Conservation (phyloP, 2,113 vertebrate species). For the Sclerurus mexicanus region DNA sequence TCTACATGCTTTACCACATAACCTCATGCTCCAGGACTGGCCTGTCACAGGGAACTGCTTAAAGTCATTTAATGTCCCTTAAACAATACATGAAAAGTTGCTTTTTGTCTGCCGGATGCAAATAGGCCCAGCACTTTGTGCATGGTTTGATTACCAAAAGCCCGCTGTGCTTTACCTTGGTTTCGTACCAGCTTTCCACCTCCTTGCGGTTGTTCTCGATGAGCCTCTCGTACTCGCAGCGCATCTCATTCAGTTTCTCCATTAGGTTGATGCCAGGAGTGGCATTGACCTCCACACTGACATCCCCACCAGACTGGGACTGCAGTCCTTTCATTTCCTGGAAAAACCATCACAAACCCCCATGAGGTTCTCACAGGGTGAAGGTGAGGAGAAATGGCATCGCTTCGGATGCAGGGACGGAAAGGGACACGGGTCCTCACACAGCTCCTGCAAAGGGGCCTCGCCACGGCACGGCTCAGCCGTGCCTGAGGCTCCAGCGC, state of each 20-base stretch:
- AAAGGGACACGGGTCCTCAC: background rate
- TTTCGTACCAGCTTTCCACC: conserved; percentile 81
- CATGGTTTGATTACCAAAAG: background rate
- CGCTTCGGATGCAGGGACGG: background rate
- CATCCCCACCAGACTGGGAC: conserved; percentile 64
- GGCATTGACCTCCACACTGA: conserved; percentile 86
- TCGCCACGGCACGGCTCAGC: background rate
- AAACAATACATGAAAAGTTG: background rate
- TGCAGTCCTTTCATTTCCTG: conserved; percentile 68
- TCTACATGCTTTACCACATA: background rate
- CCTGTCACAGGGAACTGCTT: background rate
- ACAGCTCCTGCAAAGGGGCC: background rate
- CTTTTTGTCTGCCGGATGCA: background rate
- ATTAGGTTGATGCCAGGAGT: conserved; percentile 76
- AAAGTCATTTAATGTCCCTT: background rate
- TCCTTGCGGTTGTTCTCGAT: conserved; percentile 77
- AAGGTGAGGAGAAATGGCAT: background rate
- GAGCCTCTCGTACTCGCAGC: conserved; percentile 80
- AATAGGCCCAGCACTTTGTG: background rate
- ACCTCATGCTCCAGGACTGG: background rate
- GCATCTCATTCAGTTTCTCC: conserved; percentile 72
- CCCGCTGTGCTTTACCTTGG: conserved; percentile 69
- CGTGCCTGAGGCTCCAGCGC: background rate
- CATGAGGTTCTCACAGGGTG: background rate
- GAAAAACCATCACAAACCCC: background rate